Evolutionary conservation across 2,888 invertebrate species (phyloP), one percentile per base, ranked within the genome.

Genomic region (Iphiclides podalirius): DNA sequence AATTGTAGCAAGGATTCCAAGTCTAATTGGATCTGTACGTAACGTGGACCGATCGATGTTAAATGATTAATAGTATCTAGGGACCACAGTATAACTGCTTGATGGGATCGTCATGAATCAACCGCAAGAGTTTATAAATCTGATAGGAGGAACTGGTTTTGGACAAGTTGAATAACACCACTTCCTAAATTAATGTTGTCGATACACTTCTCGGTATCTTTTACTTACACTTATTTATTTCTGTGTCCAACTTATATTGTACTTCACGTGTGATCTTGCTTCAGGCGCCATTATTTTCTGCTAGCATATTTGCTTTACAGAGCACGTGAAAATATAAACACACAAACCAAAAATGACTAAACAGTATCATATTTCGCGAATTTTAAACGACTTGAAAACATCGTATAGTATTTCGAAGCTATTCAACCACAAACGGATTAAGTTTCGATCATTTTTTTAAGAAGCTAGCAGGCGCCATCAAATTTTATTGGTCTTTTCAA

Each of bases 21-120:
- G 51, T 79, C 79, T 86, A 88, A 87, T 87, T 88, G 85, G 86
- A 78, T 83, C 76, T 78, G 78, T 83, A 78, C 76, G 75, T 51
- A 57, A 70, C 70, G 70, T 70, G 69, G 66, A 77, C 72, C 86
- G 84, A 88, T 86, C 87, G 82, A 84, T 85, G 82, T 76, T 67
- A 62, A 70, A 77, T 87, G 87, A 87, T 88, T 87, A 84, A 88
- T 88, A 82, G 77, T 79, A 83, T 79, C 74, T 71, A 62, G 68
- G 69, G 74, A 74, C 78, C 72, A 67, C 70, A 70, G 67, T 79
- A 79, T 86, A 86, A 86, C 86, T 87, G 85, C 84, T 70, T 75
- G 76, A 65, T 67, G 71, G 68, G 77, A 77, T 73, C 66, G 70
- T 80, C 79, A 83, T 86, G 85, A 85, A 85, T 86, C 87, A 87